Evolutionary conservation across 2,888 invertebrate species (phyloP), one percentile per base, ranked within the genome.

Genomic region (Amblyjoppa fuscipennis): DNA sequence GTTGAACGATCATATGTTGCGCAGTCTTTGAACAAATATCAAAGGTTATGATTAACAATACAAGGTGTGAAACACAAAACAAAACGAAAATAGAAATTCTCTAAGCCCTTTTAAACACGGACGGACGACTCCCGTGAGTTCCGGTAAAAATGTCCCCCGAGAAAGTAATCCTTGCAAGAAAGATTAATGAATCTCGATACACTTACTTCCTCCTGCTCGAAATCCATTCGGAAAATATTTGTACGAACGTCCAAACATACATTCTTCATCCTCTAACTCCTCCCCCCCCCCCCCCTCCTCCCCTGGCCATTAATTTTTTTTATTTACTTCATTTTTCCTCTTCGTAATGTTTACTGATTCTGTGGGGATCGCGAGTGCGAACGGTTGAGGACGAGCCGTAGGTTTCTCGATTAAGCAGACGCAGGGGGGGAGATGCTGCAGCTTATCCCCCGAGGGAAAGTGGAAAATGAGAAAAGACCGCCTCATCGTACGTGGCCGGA

Each of bases 391-490:
- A 79, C 74, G 74, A 82, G 75, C 75, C 51, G 25, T 61, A 16
- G 61, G 79, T 81, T 84, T 78, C 79, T 82, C 81, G 79, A 85
- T 79, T 85, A 82, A 70, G 71, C 68, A 25, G 49, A 61, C 64
- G 66, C 45, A 70, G 70, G 56, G 56, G 25, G 7, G 56, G n/a
- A 53, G 53, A 25, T 20, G 56, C 25, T 56, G 38, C 38, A 76
- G 75, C 77, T 81, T 66, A 77, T 71, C 85, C 75, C 82, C 70
- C 25, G 74, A 75, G 82, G 75, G 51, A 71, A 75, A 70, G 56
- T 59, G 85, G 74, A 82, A 82, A 85, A 85, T 85, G 84, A 81
- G 82, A 85, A 85, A 85, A 82, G 85, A 85, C 78, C 75, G 79
- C 41, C 41, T 38, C 68, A 38, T 16, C 75, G 79, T 76, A 79